phyloP scores from a whole-genome alignment of 2,888 invertebrate genomes.

The Pseudococcus longispinus region DNA sequence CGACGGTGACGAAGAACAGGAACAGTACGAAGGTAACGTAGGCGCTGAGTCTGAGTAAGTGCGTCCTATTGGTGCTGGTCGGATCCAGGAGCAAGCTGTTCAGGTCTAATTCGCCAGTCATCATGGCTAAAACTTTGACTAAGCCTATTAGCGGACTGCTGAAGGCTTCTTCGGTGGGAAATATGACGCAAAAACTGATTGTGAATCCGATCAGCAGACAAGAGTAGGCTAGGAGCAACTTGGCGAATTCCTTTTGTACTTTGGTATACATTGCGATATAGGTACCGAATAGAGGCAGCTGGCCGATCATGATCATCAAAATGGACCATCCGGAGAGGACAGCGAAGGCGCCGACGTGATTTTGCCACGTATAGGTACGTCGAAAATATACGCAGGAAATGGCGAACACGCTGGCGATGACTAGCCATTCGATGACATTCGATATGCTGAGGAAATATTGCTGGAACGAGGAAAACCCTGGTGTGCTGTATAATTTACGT shows the following conservation, averaged over 20 bases:
- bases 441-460: constrained; percentile 84
- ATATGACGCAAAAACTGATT: constrained; percentile 86
- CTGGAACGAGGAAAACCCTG: constrained; percentile 80
- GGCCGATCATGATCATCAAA: constrained; percentile 89
- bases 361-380: constrained; percentile 81
- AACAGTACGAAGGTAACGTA: constrained; percentile 83
- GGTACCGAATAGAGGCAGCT: constrained; percentile 84
- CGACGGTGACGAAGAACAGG: constrained; percentile 82
- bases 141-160: constrained; percentile 85
- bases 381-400: constrained; percentile 83
- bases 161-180: constrained; percentile 81
- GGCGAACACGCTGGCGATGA: constrained; percentile 81
- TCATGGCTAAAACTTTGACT: constrained; percentile 85
- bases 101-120: constrained; percentile 85
- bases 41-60: constrained; percentile 76
- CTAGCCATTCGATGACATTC: constrained; percentile 87
- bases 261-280: constrained; percentile 91
- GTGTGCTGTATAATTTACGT: constrained; percentile 80
- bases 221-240: constrained; percentile 83
- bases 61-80: constrained; percentile 65
- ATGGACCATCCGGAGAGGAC: constrained; percentile 88
- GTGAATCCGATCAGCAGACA: constrained; percentile 86
- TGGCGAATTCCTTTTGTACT: constrained; percentile 85
- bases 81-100: constrained; percentile 78
- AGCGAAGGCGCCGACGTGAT: constrained; percentile 85